Conservation (phyloP, 92 coral and sea anemone species). For the Paragorgia papillata region DNA sequence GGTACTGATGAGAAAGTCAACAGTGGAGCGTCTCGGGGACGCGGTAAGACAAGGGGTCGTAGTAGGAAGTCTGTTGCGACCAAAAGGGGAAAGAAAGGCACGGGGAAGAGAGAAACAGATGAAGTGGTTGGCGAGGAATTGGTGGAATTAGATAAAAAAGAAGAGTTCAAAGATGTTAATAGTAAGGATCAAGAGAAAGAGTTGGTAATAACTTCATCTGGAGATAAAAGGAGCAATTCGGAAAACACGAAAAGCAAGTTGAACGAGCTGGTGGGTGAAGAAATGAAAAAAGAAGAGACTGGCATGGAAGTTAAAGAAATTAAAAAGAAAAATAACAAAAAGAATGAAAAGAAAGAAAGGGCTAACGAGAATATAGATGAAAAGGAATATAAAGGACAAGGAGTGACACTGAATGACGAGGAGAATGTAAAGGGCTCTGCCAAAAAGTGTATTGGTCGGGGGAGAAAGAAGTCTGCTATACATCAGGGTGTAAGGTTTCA, state of each 20-base stretch:
- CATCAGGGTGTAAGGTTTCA: not conserved
- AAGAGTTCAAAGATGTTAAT: not conserved
- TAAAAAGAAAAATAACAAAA: not conserved
- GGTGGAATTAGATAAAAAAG: not conserved
- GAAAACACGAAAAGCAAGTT: too few relatives aligned
- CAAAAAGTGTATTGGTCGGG: not conserved
- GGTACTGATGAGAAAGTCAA: not conserved
- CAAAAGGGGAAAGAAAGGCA: not conserved
- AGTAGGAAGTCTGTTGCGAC: not conserved
- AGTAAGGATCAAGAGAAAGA: too few relatives aligned
- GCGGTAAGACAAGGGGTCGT: not conserved
- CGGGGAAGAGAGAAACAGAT: not conserved
- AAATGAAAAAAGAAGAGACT: not conserved
- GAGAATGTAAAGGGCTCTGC: not conserved
- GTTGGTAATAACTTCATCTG: too few relatives aligned
- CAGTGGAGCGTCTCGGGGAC: not conserved
- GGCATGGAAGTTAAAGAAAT: not conserved
- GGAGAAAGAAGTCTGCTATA: not conserved
- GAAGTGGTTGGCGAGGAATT: not conserved
- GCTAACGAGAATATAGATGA: too few relatives aligned
- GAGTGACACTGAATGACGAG: not conserved
- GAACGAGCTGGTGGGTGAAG: too few relatives aligned
- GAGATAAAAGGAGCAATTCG: too few relatives aligned
- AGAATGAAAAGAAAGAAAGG: not conserved
- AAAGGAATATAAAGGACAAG: not conserved